Evolutionary conservation across 92 coral and sea anemone genomes (phyloP).

Genomic region (Phenganax stokvisi): DNA sequence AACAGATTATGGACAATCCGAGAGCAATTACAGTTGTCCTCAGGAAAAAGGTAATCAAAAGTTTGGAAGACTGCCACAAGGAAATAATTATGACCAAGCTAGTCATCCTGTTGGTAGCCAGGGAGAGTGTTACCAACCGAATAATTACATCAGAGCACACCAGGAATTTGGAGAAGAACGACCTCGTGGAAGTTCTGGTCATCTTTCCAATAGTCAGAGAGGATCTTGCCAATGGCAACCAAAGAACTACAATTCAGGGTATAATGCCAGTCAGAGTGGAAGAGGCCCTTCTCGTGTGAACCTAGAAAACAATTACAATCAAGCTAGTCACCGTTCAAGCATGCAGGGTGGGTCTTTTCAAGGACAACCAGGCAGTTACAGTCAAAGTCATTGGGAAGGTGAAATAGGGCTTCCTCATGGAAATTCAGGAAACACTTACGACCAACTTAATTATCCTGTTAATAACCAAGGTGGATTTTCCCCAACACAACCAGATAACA

Average conservation of each 20-base stretch:
- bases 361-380: not conserved
- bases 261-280: not conserved
- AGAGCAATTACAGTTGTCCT: conserved; percentile 5
- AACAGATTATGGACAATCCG: conserved; percentile 6
- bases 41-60: conserved; percentile 12
- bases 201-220: not conserved
- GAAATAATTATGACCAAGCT: not conserved
- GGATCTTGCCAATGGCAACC: conserved; percentile 9
- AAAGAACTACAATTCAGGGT: not conserved
- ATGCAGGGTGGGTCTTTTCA: not conserved
- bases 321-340: not conserved
- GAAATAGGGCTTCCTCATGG: conserved; percentile 18
- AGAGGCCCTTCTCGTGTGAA: not conserved
- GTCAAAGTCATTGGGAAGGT: not conserved
- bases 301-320: not conserved
- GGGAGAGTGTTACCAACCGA: too few species aligned
- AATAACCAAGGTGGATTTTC: not conserved
- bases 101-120: not conserved
- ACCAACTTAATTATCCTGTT: not conserved
- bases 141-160: too few species aligned
- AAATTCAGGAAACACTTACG: conserved; percentile 1
- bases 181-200: conserved; percentile 5
- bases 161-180: not conserved
- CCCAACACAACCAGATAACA: not conserved
- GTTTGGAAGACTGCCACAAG: conserved; percentile 28